Base-by-base conservation (phyloP, 2,888 invertebrate genomes). In the Cartodere bifasciata region DNA sequence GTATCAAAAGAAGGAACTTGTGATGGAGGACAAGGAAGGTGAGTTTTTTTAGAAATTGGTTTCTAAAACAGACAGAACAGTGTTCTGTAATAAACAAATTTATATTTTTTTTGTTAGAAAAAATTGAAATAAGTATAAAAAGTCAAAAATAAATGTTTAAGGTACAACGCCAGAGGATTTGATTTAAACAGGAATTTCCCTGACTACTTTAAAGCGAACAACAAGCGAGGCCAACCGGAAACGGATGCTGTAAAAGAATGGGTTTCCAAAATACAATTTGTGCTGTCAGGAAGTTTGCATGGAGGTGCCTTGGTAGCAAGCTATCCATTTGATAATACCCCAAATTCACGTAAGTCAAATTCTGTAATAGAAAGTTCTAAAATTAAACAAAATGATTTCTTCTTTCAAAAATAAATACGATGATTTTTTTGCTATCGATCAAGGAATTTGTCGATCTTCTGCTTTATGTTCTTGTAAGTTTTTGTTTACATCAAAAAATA, bases 131-230 rank as follows among this genome's bases (percentile, higher is more conserved):
- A n/a, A n/a, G 9, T 9, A 17, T 9, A 17, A n/a, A 7, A n/a
- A 17, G 20, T 17, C 6, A 17, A 17, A 17, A 7, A 10, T 7
- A 12, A 23, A 23, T 16, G 20, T 47, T 48, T 13, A 49, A 83
- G 86, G 47, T 83, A 85, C 57, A 91, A 91, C 56, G 80, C 88
- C 1, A 72, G 83, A 21, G 84, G 85, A 4, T 85, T 81, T 53
- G 94, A 95, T 56, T 63, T 95, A 47, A 95, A 95, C 63, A 75
- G 95, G 32, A 94, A 95, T 64, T 95, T 95, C 63, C 94, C 94
- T 1, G 94, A 94, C 61, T 85, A 83, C 58, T 90, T 91, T 64
- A 87, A 86, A 53, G 74, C 82, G 46, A 87, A 87, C 59, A 80
- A 81, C 44, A 84, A 83, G 50, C 75, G 81, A 46, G 78, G 77